phyloP scores from a whole-genome alignment of 1,140 invertebrate genomes.

The Drosophila tani region DNA sequence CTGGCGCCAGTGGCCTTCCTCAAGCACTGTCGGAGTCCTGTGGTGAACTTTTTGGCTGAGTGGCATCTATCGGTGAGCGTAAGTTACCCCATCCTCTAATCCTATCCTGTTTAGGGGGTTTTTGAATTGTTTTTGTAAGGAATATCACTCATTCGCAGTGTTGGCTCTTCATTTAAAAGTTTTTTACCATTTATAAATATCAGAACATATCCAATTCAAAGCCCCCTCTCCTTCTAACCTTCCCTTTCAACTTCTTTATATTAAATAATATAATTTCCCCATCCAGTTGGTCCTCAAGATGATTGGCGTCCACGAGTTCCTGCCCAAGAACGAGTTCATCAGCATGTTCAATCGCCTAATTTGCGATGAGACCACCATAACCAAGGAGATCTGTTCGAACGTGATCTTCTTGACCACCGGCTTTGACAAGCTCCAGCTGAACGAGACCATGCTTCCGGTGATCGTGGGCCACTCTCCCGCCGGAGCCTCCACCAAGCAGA shows the following conservation, averaged over 20 bases:
- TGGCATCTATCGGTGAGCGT: conserved; percentile 74
- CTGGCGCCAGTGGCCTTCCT: conserved; percentile 87
- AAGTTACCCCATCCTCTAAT: conserved; percentile 54
- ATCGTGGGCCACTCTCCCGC: conserved; percentile 91
- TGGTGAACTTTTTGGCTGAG: conserved; percentile 77
- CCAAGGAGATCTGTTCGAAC: conserved; percentile 86
- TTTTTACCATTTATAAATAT: too few species aligned
- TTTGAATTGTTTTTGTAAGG: not conserved
- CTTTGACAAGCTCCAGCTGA: conserved; percentile 86
- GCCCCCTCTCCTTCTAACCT: not conserved
- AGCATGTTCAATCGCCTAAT: conserved; percentile 79
- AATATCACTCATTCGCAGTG: not conserved
- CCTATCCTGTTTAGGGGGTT: conserved; percentile 2
- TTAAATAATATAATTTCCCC: not conserved
- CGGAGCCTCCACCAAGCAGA: conserved; percentile 91
- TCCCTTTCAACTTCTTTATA: not conserved
- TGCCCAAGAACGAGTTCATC: conserved; percentile 86
- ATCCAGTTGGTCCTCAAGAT: conserved; percentile 70
- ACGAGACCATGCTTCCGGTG: conserved; percentile 89
- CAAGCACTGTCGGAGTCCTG: conserved; percentile 80
- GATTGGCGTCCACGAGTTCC: conserved; percentile 87
- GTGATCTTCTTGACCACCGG: conserved; percentile 87
- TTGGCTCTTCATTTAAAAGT: too few species aligned
- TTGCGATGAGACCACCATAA: conserved; percentile 85
- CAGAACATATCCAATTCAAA: not conserved